Base-by-base conservation (phyloP, 2,888 invertebrate species). In the Nudaria mundana region DNA sequence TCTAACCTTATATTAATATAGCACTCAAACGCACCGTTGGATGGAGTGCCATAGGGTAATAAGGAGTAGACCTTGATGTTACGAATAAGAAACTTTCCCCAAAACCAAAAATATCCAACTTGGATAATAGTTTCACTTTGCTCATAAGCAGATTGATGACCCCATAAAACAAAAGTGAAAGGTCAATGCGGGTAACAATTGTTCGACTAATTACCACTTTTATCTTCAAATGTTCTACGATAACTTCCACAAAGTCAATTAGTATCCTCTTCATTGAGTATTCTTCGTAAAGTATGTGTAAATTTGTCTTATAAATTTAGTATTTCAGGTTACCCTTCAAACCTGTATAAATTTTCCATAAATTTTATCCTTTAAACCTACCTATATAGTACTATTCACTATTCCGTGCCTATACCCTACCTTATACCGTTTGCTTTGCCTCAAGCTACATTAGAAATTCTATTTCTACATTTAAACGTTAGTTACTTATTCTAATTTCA, bases 91-190 rank as follows among this genome's bases (percentile, higher is more conserved):
- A n/a, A n/a, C n/a, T n/a, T n/a, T n/a, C n/a, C n/a, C n/a, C n/a
- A n/a, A n/a, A n/a, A n/a, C n/a, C n/a, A n/a, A n/a, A n/a, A n/a
- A n/a, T n/a, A n/a, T n/a, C n/a, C n/a, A n/a, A n/a, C n/a, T n/a
- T n/a, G n/a, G n/a, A n/a, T n/a, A n/a, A n/a, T n/a, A n/a, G n/a
- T n/a, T n/a, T 29, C 15, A 15, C 28, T 13, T 29, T 22, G 22
- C 12, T 20, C 22, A n/a, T n/a, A 13, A 13, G 23, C 13, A 26
- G 24, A 38, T 38, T 38, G 22, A 38, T 38, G 37, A 26, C 26
- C 30, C 18, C 32, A 32, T 32, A 38, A 23, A 32, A 32, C 14
- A 26, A 14, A 25, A 23, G 3, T 10, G n/a, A 24, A 24, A 20
- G 24, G 34, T 33, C 11, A 22, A 23, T 24, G 30, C 20, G 25